Base-by-base conservation (phyloP, 2,888 invertebrate genomes). In the Lithophane ornitopus region DNA sequence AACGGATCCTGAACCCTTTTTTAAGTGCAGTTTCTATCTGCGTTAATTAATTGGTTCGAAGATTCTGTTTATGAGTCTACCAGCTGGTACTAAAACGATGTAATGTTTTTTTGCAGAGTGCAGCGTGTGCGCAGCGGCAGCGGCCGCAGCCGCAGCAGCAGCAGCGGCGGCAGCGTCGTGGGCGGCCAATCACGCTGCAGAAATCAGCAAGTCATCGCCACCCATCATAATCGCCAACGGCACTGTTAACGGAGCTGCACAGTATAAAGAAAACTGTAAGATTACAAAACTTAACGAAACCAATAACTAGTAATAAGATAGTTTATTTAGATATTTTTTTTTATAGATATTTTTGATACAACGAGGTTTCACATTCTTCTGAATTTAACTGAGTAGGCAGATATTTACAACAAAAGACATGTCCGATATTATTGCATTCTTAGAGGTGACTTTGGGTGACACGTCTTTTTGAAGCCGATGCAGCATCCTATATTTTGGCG, bases 61-160 rank as follows among this genome's bases (percentile, higher is more conserved):
- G 14, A 19, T 39, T 49, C 7, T 49, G 9, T 28, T 70, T 70
- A 70, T 28, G 16, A n/a, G 16, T 28, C 19, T 12, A 49, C 0
- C 16, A 56, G 3, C 16, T 54, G 26, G 3, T 26, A 28, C 22
- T 56, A 9, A 22, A 54, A 39, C 4, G 0, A 39, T 70, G 11
- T 65, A 14, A 16, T 41, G 12, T 74, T 65, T 65, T 76, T 7
- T 93, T 91, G 0, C 93, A 95, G 96, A 95, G 90, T 96, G 96
- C 91, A 95, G 94, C 82, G 96, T 95, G 8, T 96, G 96, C 81
- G 96, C 96, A 73, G 96, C 96, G 66, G 96, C 96, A 52, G 96
- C 95, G 67, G 96, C 95, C 28, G 96, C 96, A 22, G 95, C 95
- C n/a, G 95, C 95, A 22, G 95, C 95, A 54, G 95, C 95, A 28